Evolutionary conservation across 2,113 vertebrate species (phyloP), one percentile per base, ranked within the genome.

Genomic region (Halichoerus grypus): DNA sequence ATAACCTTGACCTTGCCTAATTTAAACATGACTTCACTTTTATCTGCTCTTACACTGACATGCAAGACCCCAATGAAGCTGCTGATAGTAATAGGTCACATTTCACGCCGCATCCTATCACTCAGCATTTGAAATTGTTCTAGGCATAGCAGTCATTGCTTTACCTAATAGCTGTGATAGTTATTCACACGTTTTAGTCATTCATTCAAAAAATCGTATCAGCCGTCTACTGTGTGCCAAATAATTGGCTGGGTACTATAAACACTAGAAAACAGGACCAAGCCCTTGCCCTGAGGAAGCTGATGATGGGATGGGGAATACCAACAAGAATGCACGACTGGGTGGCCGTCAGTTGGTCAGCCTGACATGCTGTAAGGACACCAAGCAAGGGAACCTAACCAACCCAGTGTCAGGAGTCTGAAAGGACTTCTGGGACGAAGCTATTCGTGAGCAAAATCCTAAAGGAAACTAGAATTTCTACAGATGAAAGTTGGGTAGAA

Each of bases 311-410:
- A 22, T 14, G 15, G 7, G 33, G 33, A 15, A 22, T 21, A 24
- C n/a, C 42, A 31, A 42, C 0, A 1, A 51, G 6, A 28, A 59
- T 12, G 42, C 15, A 13, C 0, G 13, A 14, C 33, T 49, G 26
- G 33, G 31, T 9, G 5, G 7, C 1, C 5, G 36, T 3, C 12
- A 16, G 18, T 13, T 7, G 26, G 53, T 3, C 12, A 21, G 22
- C 7, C 14, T 14, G 1, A 6, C 5, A 15, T 1, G 1, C 12
- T 8, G 6, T 5, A 2, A 53, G 36, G 16, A 31, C 1, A 5
- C 21, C 0, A 4, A 46, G 18, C 5, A 28, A 53, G 46, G 15
- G 5, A 63, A 55, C 13, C 2, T 28, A 82, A 63, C 28, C 3
- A 33, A 14, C 7, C 21, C n/a, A 59, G 49, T 26, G 31, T 51